Evolutionary conservation across 2,888 invertebrate genomes (phyloP).

Genomic region (Thecophora atra): DNA sequence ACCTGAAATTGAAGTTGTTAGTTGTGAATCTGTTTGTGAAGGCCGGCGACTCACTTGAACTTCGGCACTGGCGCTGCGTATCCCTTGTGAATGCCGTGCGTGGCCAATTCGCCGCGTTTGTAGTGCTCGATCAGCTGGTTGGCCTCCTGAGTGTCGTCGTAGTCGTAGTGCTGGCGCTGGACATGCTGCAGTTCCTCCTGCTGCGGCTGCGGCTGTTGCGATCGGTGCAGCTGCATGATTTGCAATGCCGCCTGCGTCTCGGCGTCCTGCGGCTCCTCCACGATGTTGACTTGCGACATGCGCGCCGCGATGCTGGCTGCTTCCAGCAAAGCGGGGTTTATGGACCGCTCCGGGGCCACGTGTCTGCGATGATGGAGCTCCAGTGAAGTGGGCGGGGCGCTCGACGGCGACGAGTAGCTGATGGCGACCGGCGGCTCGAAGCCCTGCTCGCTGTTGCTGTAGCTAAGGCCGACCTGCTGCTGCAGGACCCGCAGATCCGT

Average conservation of each 20-base stretch:
- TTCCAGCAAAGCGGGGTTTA: constrained; percentile 65
- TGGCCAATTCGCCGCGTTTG: constrained; percentile 56
- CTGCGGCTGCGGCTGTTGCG: constrained; percentile 31
- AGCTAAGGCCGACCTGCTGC: constrained; percentile 30
- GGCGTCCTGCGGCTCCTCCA: constrained; percentile 48
- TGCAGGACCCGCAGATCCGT: constrained; percentile 58
- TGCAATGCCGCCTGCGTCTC: constrained; percentile 54
- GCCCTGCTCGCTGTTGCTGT: constrained; percentile 33
- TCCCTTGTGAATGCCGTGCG: constrained; percentile 56
- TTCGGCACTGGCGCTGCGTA: constrained; percentile 65
- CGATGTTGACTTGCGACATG: constrained; percentile 42
- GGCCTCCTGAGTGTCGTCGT: constrained; percentile 56
- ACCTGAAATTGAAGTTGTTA: constrained; percentile 49
- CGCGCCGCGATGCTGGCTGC: constrained; percentile 63
- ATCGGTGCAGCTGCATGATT: constrained; percentile 54
- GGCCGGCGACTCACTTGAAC: constrained; percentile 58
- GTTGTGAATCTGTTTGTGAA: too few relatives aligned
- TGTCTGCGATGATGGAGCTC: constrained; percentile 19
- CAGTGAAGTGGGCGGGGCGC: constrained; percentile 52
- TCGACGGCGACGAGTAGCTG: constrained; percentile 49
- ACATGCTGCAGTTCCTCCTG: constrained; percentile 35
- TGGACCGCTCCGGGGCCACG: constrained; percentile 49
- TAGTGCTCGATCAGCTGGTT: constrained; percentile 59
- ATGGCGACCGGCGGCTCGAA: constrained; percentile 21
- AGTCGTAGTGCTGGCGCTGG: constrained; percentile 49